Conservation (phyloP, 2,888 invertebrate species). For the Maniola hyperantus region DNA sequence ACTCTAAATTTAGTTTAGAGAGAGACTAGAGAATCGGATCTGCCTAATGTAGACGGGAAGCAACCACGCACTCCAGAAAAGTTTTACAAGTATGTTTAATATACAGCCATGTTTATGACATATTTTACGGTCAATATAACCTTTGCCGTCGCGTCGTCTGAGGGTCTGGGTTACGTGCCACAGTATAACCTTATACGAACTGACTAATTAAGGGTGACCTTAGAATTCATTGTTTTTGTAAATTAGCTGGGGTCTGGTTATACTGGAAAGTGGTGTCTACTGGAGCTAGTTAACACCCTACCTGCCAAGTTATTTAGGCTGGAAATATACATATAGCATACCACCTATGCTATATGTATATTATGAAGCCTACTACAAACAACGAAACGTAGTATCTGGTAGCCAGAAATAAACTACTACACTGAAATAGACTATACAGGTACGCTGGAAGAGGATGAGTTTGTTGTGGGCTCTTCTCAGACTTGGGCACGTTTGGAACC, state of each 20-base stretch:
- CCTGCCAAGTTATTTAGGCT: background rate
- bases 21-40: no score
- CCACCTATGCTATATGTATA: no score
- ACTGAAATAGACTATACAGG: no score
- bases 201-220: background rate
- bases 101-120: conserved; percentile 10
- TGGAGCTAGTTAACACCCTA: no score
- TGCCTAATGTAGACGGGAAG: background rate
- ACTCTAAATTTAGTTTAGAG: no score
- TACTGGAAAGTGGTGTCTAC: background rate
- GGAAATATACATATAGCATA: no score
- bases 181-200: background rate
- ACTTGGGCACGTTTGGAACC: no score
- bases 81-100: conserved; percentile 15
- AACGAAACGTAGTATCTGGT: no score
- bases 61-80: background rate
- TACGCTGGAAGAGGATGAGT: no score
- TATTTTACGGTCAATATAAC: conserved; percentile 16
- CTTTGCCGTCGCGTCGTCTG: background rate
- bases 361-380: no score
- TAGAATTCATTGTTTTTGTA: background rate
- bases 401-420: no score
- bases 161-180: background rate
- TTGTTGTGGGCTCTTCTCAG: no score
- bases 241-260: background rate